phyloP scores from a whole-genome alignment of 2,113 vertebrate genomes.

The Rhinogobius similis region DNA sequence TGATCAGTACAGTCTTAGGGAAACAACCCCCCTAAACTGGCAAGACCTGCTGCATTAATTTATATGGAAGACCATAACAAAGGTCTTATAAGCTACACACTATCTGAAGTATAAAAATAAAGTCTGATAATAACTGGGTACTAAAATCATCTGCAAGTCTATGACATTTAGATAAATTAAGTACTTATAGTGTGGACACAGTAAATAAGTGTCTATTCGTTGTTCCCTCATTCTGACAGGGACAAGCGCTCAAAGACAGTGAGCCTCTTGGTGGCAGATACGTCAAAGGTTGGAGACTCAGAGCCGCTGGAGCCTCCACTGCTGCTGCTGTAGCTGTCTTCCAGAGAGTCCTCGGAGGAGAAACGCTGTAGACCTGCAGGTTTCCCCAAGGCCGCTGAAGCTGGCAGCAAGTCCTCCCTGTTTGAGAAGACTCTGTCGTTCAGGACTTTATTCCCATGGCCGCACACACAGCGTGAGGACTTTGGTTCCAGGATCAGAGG shows the following conservation, averaged over 20 bases:
- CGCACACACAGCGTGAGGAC: constrained; percentile 77
- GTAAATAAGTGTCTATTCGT: constrained; percentile 20
- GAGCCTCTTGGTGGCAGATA: constrained; percentile 72
- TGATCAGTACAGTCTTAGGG: constrained; percentile 47
- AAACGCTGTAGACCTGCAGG: constrained; percentile 75
- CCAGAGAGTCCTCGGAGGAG: constrained; percentile 87
- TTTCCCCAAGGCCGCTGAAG: constrained; percentile 41
- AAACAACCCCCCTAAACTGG: constrained; percentile 36
- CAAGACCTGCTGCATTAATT: constrained; percentile 57
- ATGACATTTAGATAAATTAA: constrained; percentile 66
- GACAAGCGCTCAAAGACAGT: constrained; percentile 88
- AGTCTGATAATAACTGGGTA: constrained; percentile 56
- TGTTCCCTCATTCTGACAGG: constrained; percentile 79
- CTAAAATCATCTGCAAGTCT: constrained; percentile 41
- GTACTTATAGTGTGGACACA: constrained; percentile 63
- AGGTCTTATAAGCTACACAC: constrained; percentile 54
- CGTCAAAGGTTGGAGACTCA: constrained; percentile 86
- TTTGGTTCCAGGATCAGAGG: constrained; percentile 71
- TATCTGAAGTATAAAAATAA: constrained; percentile 64
- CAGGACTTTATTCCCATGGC: constrained; percentile 68
- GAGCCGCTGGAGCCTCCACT: constrained; percentile 84
- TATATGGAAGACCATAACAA: constrained; percentile 66
- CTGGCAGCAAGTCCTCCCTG: constrained; percentile 54
- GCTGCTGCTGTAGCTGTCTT: constrained; percentile 88
- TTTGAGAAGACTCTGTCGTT: constrained; percentile 41